Evolutionary conservation across 2,113 vertebrate species (phyloP).

Genomic region (Phyllopteryx taeniolatus): DNA sequence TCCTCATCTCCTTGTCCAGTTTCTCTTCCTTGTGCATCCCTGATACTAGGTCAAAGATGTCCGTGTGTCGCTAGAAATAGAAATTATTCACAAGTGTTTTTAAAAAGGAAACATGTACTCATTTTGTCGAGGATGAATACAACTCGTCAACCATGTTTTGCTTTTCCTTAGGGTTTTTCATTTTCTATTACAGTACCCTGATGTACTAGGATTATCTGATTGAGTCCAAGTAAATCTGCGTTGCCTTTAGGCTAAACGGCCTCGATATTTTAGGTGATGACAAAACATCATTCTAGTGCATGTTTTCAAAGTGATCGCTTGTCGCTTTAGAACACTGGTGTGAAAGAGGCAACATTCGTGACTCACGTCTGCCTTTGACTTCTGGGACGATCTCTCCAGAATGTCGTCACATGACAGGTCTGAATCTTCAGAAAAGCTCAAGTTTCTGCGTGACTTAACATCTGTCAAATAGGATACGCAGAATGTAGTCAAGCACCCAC

Average conservation of each 20-base stretch:
- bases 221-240: background rate
- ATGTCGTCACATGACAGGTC: constrained; percentile 95
- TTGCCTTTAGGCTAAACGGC: background rate
- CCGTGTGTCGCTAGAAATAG: constrained; percentile 68
- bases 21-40: constrained; percentile 72
- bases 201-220: background rate
- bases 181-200: background rate
- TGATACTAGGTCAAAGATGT: constrained; percentile 80
- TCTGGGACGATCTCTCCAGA: constrained; percentile 90
- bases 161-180: background rate
- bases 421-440: constrained; percentile 95
- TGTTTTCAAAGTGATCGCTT: background rate
- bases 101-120: background rate
- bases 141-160: background rate
- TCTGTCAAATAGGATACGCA: constrained; percentile 66
- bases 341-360: background rate
- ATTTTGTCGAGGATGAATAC: background rate
- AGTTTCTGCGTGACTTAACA: constrained; percentile 81
- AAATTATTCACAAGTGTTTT: constrained; percentile 39
- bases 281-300: background rate
- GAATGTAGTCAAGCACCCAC: background rate
- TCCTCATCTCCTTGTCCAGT: constrained; percentile 74
- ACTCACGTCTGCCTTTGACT: constrained; percentile 89
- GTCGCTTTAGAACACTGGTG: background rate
- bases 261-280: background rate